Conservation (phyloP, 2,113 vertebrate species). For the Passer montanus region DNA sequence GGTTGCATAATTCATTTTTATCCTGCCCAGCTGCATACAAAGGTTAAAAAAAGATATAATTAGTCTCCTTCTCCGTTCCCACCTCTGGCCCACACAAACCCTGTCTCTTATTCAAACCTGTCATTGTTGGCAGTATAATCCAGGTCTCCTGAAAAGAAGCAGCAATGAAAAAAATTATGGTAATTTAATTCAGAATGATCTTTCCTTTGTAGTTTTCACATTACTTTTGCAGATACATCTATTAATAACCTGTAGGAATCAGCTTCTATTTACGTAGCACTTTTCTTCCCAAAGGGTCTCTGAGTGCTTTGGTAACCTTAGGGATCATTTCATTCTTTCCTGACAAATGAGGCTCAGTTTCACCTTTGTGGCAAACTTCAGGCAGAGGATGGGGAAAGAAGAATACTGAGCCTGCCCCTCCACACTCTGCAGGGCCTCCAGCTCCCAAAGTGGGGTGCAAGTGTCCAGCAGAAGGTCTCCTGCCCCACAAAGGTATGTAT, state of each 20-base stretch:
- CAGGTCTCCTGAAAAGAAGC: slow-evolving; percentile 43
- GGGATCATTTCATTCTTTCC: slow-evolving; percentile 17
- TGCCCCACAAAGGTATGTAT: not conserved
- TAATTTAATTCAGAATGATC: slow-evolving; percentile 68
- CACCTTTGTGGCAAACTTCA: not conserved
- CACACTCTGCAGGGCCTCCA: not conserved
- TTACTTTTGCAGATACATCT: slow-evolving; percentile 51
- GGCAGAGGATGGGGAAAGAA: not conserved
- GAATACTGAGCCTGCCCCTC: not conserved
- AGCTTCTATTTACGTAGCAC: slow-evolving; percentile 41
- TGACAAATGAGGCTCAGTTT: not conserved
- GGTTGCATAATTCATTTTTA: slow-evolving; percentile 31
- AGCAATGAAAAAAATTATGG: slow-evolving; percentile 65
- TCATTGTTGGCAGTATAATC: slow-evolving; percentile 49
- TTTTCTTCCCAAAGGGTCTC: slow-evolving; percentile 26
- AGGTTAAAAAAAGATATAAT: slow-evolving; percentile 65
- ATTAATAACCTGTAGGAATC: slow-evolving; percentile 44
- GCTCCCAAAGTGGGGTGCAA: not conserved
- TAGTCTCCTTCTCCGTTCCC: slow-evolving; percentile 28
- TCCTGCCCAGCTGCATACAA: slow-evolving; percentile 43
- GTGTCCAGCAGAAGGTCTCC: not conserved
- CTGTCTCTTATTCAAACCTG: slow-evolving; percentile 56
- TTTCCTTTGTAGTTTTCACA: slow-evolving; percentile 57
- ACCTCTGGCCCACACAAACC: slow-evolving; percentile 54
- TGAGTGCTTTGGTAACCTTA: not conserved